Conservation (phyloP, 2,888 invertebrate species). For the Cryptosula pallasiana region DNA sequence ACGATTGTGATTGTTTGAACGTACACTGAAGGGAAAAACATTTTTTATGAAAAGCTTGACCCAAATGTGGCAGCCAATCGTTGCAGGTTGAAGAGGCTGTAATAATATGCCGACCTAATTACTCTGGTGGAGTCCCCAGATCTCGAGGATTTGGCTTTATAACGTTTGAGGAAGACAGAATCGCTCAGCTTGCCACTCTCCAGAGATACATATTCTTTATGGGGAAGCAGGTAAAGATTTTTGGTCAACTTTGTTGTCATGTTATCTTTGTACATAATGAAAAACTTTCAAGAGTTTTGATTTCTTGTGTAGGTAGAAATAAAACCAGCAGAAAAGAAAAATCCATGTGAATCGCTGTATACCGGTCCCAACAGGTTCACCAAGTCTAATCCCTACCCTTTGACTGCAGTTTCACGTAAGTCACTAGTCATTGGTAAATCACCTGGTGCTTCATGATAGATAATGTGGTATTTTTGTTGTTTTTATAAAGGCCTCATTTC, state of each 20-base stretch:
- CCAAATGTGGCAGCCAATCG: too few species aligned
- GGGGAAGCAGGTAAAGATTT: constrained; percentile 6
- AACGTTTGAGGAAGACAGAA: background rate
- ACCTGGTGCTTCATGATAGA: too few species aligned
- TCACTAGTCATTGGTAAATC: too few species aligned
- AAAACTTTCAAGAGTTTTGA: too few species aligned
- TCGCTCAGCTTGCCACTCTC: background rate
- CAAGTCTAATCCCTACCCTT: background rate
- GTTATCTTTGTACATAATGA: too few species aligned
- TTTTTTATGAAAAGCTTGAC: too few species aligned
- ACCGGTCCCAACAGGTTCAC: background rate
- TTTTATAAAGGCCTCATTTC: too few species aligned
- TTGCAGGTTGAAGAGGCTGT: constrained; percentile 3
- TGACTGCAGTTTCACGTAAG: too few species aligned
- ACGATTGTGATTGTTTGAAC: too few species aligned
- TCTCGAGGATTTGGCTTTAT: constrained; percentile 21
- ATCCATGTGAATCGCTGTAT: background rate
- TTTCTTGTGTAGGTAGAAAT: constrained; percentile 17
- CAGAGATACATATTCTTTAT: background rate
- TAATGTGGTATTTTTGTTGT: too few species aligned
- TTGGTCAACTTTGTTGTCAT: too few species aligned
- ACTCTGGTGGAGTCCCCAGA: background rate
- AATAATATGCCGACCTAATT: constrained; percentile 3
- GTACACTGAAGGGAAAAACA: too few species aligned
- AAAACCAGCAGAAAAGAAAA: background rate